phyloP scores from a whole-genome alignment of 2,888 invertebrate species.

The Dryocosmus kuriphilus region DNA sequence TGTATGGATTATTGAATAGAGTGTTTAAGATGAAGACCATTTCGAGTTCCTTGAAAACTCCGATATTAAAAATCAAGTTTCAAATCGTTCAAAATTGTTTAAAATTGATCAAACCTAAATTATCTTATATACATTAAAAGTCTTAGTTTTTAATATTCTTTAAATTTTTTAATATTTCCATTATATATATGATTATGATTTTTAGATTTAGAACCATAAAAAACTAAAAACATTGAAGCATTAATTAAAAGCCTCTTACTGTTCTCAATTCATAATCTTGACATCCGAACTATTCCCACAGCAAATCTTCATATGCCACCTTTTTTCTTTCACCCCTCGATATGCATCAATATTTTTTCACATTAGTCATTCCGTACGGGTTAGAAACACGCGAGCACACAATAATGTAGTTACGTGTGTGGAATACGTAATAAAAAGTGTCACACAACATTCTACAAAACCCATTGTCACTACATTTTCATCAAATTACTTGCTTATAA shows the following conservation, averaged over 20 bases:
- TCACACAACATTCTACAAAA: neutral
- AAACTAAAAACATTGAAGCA: neutral
- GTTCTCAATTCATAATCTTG: too few relatives aligned
- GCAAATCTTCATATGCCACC: slow-evolving; percentile 8
- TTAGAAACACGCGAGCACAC: slow-evolving; percentile 37
- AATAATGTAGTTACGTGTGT: slow-evolving; percentile 32
- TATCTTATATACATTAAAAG: too few relatives aligned
- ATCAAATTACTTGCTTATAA: neutral
- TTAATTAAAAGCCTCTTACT: neutral
- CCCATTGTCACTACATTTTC: slow-evolving; percentile 12
- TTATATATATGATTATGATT: too few relatives aligned
- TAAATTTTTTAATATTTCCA: too few relatives aligned
- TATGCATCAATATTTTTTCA: slow-evolving; percentile 39
- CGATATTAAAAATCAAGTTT: too few relatives aligned
- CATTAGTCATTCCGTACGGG: slow-evolving; percentile 27
- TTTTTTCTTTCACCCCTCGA: slow-evolving; percentile 20
- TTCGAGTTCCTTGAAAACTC: too few relatives aligned
- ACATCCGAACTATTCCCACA: neutral
- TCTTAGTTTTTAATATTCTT: too few relatives aligned
- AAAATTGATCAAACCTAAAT: too few relatives aligned
- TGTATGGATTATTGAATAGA: too few relatives aligned
- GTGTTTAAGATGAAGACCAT: too few relatives aligned
- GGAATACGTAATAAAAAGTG: slow-evolving; percentile 24
- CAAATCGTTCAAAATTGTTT: too few relatives aligned
- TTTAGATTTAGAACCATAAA: too few relatives aligned